Conservation (phyloP, 2,797 vertebrate species). For the Falco naumanni region DNA sequence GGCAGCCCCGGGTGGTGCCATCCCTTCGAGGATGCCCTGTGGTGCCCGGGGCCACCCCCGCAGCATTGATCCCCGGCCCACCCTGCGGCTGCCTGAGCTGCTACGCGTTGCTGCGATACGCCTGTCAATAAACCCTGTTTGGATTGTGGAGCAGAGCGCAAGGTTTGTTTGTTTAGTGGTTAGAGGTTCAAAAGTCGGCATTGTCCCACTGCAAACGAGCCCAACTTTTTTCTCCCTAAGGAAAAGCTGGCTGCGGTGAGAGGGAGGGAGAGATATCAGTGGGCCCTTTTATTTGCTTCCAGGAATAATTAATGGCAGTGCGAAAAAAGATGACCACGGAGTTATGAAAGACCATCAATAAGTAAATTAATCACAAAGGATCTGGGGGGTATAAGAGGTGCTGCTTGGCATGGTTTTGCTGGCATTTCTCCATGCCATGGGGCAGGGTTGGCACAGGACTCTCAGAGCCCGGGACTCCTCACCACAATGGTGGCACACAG, state of each 20-base stretch:
- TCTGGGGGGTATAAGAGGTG: background rate
- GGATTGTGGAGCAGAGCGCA: constrained; percentile 79
- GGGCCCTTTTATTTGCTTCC: constrained; percentile 67
- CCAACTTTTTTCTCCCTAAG: constrained; percentile 60
- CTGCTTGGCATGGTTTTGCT: background rate
- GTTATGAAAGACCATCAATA: constrained; percentile 47
- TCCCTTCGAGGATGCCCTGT: constrained; percentile 7
- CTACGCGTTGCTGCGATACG: constrained; percentile 81
- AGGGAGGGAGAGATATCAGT: constrained; percentile 46
- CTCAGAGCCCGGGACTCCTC: background rate
- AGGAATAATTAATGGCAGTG: constrained; percentile 63
- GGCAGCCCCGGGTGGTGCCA: background rate
- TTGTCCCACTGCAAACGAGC: constrained; percentile 76
- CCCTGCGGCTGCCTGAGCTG: constrained; percentile 59
- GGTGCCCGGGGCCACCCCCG: constrained; percentile 9
- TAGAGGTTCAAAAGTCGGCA: constrained; percentile 86
- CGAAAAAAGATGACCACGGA: constrained; percentile 29
- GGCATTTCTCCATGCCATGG: background rate
- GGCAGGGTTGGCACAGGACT: background rate
- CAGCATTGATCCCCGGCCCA: constrained; percentile 46
- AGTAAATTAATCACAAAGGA: constrained; percentile 19
- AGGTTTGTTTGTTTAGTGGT: constrained; percentile 84
- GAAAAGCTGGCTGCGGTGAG: constrained; percentile 12
- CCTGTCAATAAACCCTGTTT: constrained; percentile 84
- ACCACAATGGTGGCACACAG: background rate